Evolutionary conservation across 2,888 invertebrate genomes (phyloP).

Genomic region (Nezara viridula): DNA sequence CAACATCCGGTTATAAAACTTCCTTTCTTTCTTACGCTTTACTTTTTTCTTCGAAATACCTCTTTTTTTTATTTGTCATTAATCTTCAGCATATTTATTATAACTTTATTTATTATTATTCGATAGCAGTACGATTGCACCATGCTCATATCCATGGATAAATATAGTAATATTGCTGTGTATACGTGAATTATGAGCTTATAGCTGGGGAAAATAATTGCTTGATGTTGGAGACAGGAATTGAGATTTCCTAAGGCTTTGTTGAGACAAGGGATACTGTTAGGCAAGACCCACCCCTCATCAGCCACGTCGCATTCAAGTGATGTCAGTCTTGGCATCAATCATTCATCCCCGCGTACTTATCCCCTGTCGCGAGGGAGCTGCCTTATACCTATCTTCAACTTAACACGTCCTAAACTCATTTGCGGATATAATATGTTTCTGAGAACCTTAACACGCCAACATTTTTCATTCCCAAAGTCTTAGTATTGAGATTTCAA

Average conservation of each 20-base stretch:
- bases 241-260: not conserved
- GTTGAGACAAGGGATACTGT: not conserved
- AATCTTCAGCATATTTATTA: too few relatives aligned
- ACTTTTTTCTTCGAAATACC: too few relatives aligned
- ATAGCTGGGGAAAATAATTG: not conserved
- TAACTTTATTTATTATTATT: too few relatives aligned
- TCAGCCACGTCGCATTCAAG: not conserved
- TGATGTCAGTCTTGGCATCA: slow-evolving; percentile 8
- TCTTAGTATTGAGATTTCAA: not conserved
- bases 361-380: not conserved
- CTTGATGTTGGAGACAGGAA: not conserved
- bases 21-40: too few relatives aligned
- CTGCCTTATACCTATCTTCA: not conserved
- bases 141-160: not conserved
- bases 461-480: not conserved
- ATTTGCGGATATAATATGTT: not conserved
- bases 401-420: not conserved
- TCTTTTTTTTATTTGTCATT: too few relatives aligned
- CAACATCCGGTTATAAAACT: too few relatives aligned
- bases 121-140: too few relatives aligned
- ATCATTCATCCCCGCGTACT: slow-evolving; percentile 9
- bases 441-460: not conserved
- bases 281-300: not conserved
- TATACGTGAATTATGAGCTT: not conserved
- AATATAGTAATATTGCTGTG: not conserved